Evolutionary conservation across 2,888 invertebrate species (phyloP).

Genomic region (Melanotus villosus): DNA sequence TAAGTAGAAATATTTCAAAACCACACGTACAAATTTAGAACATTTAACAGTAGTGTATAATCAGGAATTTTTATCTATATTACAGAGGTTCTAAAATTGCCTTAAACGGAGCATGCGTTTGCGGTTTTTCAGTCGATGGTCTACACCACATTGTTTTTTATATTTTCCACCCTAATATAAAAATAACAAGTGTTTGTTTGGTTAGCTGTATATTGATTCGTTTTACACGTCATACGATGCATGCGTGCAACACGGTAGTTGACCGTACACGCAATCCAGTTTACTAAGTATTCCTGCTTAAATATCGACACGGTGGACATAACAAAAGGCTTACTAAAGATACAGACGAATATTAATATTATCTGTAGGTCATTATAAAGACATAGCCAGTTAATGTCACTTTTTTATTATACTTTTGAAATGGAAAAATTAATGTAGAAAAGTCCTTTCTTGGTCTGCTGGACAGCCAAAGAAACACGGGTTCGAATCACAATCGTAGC

Average conservation of each 20-base stretch:
- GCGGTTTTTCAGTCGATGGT: constrained; percentile 1
- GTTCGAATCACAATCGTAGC: no score
- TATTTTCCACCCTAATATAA: neutral
- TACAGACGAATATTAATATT: constrained; percentile 7
- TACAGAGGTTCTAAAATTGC: constrained; percentile 23
- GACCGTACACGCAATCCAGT: constrained; percentile 48
- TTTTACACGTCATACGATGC: constrained; percentile 44
- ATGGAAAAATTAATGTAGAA: neutral
- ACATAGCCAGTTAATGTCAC: neutral
- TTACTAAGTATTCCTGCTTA: constrained; percentile 27
- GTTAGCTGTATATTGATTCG: constrained; percentile 45
- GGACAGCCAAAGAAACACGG: no score
- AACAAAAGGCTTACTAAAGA: constrained; percentile 9
- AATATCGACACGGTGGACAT: constrained; percentile 34
- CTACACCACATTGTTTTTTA: neutral
- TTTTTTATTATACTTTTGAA: neutral
- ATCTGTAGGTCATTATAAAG: constrained; percentile 1
- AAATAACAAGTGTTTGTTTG: constrained; percentile 30
- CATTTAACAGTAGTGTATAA: constrained; percentile 16
- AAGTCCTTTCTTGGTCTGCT: no score
- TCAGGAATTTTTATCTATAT: constrained; percentile 25
- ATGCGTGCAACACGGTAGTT: constrained; percentile 50
- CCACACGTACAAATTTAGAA: constrained; percentile 16
- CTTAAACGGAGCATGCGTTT: constrained; percentile 24
- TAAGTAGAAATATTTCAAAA: neutral